Evolutionary conservation across 2,113 vertebrate genomes (phyloP).

Genomic region (Aspidoscelis tigris): DNA sequence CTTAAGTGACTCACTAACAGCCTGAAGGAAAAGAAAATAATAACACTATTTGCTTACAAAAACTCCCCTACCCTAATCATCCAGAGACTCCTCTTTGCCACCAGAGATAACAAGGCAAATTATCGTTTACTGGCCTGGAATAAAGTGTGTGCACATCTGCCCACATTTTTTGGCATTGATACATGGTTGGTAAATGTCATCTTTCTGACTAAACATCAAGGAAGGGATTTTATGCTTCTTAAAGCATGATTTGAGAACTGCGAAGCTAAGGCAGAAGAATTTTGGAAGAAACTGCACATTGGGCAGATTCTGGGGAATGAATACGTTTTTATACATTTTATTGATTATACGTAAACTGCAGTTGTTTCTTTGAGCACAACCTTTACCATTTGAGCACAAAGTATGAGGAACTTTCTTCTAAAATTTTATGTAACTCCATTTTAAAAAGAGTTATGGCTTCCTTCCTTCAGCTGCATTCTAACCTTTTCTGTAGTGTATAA

Average conservation of each 20-base stretch:
- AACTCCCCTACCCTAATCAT: background rate
- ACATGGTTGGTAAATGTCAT: background rate
- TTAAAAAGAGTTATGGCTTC: slow-evolving; percentile 1
- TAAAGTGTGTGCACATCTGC: background rate
- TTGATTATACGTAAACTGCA: background rate
- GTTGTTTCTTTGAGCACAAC: background rate
- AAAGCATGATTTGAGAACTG: background rate
- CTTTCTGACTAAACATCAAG: background rate
- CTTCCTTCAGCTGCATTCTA: background rate
- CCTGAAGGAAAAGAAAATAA: background rate
- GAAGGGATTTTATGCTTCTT: background rate
- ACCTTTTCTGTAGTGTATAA: slow-evolving; percentile 4
- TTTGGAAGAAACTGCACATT: background rate
- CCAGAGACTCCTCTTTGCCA: background rate
- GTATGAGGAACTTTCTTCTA: background rate
- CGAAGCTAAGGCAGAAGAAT: background rate
- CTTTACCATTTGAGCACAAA: background rate
- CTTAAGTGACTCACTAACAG: background rate
- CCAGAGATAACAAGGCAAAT: background rate
- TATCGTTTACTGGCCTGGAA: background rate
- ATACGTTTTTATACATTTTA: background rate
- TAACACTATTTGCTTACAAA: background rate
- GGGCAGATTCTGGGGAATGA: background rate
- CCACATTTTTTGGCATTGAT: background rate
- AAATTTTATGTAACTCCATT: background rate